These are phyloP conservation scores for Hemicrepidius hirtus DNA, from an alignment of 2,888 invertebrate genomes.

Conservation along the genomic window DNA sequence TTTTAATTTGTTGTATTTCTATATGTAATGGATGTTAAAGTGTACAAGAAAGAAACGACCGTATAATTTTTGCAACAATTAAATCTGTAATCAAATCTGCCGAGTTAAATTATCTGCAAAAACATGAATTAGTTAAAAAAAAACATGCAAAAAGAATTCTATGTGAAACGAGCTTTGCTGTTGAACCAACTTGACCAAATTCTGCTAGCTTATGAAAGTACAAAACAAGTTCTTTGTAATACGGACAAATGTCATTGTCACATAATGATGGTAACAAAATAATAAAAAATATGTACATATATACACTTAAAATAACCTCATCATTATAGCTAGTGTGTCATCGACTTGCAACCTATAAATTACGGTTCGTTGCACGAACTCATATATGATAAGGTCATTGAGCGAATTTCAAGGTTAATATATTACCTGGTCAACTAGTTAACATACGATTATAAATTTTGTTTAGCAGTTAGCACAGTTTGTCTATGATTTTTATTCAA, in stretches of 20 bases:
- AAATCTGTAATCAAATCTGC: not conserved
- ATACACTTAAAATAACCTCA: not conserved
- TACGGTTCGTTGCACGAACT: conserved; percentile 24
- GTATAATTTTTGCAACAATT: conserved; percentile 17
- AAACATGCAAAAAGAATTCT: too few species aligned
- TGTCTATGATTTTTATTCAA: too few species aligned
- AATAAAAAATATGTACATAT: conserved; percentile 13
- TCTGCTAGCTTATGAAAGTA: not conserved
- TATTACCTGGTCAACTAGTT: conserved; percentile 3
- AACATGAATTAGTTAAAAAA: too few species aligned
- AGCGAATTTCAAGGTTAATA: conserved; percentile 22
- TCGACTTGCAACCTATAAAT: conserved; percentile 29
- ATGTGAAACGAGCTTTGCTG: not conserved
- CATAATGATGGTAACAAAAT: conserved; percentile 12
- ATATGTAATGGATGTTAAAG: not conserved
- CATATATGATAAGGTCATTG: conserved; percentile 13
- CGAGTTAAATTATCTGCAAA: not conserved
- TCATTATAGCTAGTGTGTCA: conserved; percentile 15
- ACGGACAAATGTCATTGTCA: conserved; percentile 22
- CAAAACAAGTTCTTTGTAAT: not conserved
- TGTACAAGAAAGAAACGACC: not conserved
- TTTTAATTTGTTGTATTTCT: conserved; percentile 3
- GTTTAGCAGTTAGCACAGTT: too few species aligned
- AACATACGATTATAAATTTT: too few species aligned
- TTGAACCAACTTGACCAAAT: not conserved